Evolutionary conservation across 2,797 vertebrate genomes (phyloP).

Genomic region (Amblyraja radiata): DNA sequence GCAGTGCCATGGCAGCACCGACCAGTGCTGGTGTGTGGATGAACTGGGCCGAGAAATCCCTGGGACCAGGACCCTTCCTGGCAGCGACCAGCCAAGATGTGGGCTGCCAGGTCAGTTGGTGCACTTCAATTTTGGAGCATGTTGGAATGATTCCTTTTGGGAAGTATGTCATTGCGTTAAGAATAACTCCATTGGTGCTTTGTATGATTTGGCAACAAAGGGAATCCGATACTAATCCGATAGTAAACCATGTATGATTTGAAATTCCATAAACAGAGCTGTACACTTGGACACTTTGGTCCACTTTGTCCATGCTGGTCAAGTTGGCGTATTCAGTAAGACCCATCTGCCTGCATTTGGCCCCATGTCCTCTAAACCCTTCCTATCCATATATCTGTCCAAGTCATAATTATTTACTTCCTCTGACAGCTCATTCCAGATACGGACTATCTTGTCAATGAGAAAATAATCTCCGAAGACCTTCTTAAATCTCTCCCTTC

Average conservation of each 20-base stretch:
- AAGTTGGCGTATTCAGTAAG: no score
- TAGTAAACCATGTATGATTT: background rate
- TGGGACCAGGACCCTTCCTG: slow-evolving; percentile 38
- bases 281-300: no score
- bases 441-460: no score
- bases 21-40: slow-evolving; percentile 71
- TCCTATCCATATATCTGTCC: no score
- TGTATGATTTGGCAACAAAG: background rate
- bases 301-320: no score
- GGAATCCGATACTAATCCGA: background rate
- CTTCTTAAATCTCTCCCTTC: no score
- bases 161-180: background rate
- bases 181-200: background rate
- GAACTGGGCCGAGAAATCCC: slow-evolving; percentile 29
- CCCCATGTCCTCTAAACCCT: no score
- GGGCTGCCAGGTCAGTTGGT: slow-evolving; percentile 30
- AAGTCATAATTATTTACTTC: no score
- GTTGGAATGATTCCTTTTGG: background rate
- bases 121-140: background rate
- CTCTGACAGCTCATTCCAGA: no score
- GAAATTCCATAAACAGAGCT: background rate
- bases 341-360: no score
- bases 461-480: no score
- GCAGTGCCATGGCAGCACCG: slow-evolving; percentile 66
- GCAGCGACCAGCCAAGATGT: slow-evolving; percentile 15